phyloP scores from a whole-genome alignment of 2,797 vertebrate genomes.

The Halcyon smyrnensis region DNA sequence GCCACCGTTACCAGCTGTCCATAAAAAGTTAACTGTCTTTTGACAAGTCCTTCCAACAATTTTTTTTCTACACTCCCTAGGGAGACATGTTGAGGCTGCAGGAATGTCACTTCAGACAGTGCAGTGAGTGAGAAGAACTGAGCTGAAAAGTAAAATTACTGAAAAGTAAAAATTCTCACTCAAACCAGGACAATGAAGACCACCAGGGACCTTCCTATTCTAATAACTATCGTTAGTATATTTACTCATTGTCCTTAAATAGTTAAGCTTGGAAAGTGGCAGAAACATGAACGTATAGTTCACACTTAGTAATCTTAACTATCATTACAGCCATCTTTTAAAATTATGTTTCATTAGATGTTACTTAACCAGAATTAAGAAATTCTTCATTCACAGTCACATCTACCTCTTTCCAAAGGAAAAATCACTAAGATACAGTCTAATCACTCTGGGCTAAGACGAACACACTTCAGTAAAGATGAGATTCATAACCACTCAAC shows the following conservation, averaged over 20 bases:
- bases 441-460: neutral
- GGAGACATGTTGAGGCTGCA: neutral
- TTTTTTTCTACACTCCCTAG: neutral
- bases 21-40: neutral
- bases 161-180: no score
- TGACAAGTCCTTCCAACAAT: neutral
- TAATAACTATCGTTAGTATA: neutral
- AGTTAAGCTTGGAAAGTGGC: neutral
- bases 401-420: neutral
- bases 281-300: neutral
- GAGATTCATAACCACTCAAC: neutral
- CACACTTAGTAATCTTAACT: neutral
- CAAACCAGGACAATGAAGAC: neutral
- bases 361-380: constrained; percentile 39
- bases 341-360: constrained; percentile 22
- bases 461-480: neutral
- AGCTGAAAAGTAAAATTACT: no score
- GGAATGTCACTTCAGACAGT: no score
- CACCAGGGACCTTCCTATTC: neutral
- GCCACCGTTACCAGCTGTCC: neutral
- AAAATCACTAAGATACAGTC: neutral
- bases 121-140: no score
- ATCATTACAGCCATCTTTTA: neutral
- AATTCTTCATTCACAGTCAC: neutral
- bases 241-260: neutral